Evolutionary conservation across 2,888 invertebrate genomes (phyloP), one percentile per base, ranked within the genome.

Genomic region (Deroplatys truncata): DNA sequence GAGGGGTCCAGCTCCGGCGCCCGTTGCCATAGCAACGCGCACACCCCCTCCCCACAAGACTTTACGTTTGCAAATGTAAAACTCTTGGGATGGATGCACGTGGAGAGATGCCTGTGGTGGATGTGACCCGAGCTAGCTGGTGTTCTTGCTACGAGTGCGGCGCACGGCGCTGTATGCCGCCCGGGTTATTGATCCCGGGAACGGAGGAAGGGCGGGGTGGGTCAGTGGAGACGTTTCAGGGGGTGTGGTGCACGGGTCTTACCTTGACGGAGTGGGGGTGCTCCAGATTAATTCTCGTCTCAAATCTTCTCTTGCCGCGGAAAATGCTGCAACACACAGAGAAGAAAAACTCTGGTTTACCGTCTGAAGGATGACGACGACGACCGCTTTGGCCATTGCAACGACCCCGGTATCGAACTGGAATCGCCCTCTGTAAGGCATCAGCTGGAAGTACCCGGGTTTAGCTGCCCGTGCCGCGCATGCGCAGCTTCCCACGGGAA

Each of bases 1-100:
- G 72, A 83, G 83, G 87, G 87, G 56, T 87, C 87, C 87, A 87
- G 87, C 87, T 82, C 87, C 87, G 35, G 88, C 89, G 88, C 91
- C 88, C 89, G 85, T 83, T 49, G 88, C 89, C 87, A 90, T 90
- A 88, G 90, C 89, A 91, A 91, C 89, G 89, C 87, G 87, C 87
- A 87, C n/a, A 82, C 82, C 84, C 89, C 85, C 86, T 89, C 87
- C 87, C 87, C 87, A 87, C 87, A 72, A 72, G 56, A 72, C 56
- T 72, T 72, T 72, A 72, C 56, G 56, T 72, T 72, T 72, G 56
- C 56, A 72, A 72, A 72, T 72, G 56, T 72, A 72, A 72, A 72
- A 72, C 56, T 72, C 56, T 72, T 72, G 56, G 56, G 56, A 72
- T 72, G 56, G 56, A 72, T 72, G 56, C 56, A 72, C 56, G 56